These are phyloP conservation scores for Nibea albiflora DNA, from an alignment of 2,113 vertebrate genomes.

Conservation along the genomic window DNA sequence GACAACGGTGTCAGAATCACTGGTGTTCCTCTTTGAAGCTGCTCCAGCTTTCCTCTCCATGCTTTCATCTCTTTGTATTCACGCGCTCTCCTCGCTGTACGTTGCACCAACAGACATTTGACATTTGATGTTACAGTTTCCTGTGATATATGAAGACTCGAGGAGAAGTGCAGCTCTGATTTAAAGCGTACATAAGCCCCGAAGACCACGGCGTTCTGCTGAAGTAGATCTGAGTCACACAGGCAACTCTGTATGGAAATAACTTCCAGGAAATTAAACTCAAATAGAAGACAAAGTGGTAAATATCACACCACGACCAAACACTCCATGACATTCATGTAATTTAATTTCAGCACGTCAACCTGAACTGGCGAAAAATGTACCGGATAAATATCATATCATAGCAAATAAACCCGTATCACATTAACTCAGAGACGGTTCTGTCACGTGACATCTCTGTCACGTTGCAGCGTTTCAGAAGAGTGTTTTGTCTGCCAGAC, in stretches of 20 bases:
- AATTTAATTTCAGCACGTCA: neutral
- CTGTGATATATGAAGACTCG: neutral
- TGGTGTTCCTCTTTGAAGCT: conserved; percentile 31
- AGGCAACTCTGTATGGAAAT: neutral
- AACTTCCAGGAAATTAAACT: conserved; percentile 2
- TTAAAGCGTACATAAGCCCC: neutral
- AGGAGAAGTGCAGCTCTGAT: conserved; percentile 9
- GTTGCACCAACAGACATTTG: conserved; percentile 2
- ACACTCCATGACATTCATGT: neutral
- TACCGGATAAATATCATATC: too few species aligned
- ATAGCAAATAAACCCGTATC: too few species aligned
- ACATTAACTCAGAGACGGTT: too few species aligned
- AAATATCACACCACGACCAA: neutral
- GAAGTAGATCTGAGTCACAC: conserved; percentile 7
- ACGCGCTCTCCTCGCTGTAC: neutral
- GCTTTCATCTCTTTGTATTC: conserved; percentile 11
- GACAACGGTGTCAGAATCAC: neutral
- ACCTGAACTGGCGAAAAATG: neutral
- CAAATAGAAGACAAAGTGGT: neutral
- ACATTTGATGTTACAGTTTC: conserved; percentile 16
- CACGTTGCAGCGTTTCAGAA: too few species aligned
- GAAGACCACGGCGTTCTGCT: conserved; percentile 3
- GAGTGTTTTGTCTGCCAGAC: too few species aligned
- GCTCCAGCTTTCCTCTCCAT: neutral
- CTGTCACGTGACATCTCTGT: too few species aligned